Percentiles rank a stretch among this genome's conserved stretches.
These are phyloP conservation scores for Drosophila ercepeae DNA, from an alignment of 1,140 invertebrate genomes.

Conservation along the genomic window DNA sequence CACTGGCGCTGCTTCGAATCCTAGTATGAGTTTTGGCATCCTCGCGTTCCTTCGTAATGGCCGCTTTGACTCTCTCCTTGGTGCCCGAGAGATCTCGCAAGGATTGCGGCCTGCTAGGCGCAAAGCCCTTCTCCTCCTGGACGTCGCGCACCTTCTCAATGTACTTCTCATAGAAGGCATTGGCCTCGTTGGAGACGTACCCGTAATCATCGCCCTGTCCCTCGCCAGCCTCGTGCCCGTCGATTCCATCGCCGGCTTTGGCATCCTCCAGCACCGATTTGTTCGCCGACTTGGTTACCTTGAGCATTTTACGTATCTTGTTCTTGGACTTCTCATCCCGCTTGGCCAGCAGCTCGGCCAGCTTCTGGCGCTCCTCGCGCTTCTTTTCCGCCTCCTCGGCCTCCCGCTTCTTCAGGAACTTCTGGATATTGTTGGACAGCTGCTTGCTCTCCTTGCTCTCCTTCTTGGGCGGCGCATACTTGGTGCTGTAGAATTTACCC, in stretches of 20 bases:
- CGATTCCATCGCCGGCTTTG: constrained; percentile 84
- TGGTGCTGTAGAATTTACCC: constrained; percentile 88
- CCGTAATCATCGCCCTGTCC: constrained; percentile 96
- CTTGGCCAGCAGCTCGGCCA: constrained; percentile 88
- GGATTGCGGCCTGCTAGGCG: constrained; percentile 70
- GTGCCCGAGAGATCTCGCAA: constrained; percentile 86
- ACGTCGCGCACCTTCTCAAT: constrained; percentile 88
- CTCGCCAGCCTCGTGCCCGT: constrained; percentile 85
- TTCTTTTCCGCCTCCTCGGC: constrained; percentile 89
- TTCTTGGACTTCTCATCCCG: constrained; percentile 89
- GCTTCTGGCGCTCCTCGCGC: constrained; percentile 87
- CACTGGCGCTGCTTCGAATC: constrained; percentile 9
- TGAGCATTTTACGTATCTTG: constrained; percentile 87
- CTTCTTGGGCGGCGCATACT: constrained; percentile 93
- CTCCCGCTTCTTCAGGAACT: constrained; percentile 92
- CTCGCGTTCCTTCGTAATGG: constrained; percentile 89
- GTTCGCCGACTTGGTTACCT: constrained; percentile 93
- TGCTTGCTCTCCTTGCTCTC: constrained; percentile 87
- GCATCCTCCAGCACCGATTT: constrained; percentile 93
- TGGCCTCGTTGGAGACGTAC: constrained; percentile 92
- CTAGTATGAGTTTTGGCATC: constrained; percentile 87
- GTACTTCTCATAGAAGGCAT: constrained; percentile 91
- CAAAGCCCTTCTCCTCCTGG: constrained; percentile 72
- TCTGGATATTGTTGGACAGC: constrained; percentile 91
- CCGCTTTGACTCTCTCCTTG: constrained; percentile 89